These are phyloP conservation scores for Drosophila auraria DNA, from an alignment of 1,140 invertebrate genomes.

Conservation along the genomic window DNA sequence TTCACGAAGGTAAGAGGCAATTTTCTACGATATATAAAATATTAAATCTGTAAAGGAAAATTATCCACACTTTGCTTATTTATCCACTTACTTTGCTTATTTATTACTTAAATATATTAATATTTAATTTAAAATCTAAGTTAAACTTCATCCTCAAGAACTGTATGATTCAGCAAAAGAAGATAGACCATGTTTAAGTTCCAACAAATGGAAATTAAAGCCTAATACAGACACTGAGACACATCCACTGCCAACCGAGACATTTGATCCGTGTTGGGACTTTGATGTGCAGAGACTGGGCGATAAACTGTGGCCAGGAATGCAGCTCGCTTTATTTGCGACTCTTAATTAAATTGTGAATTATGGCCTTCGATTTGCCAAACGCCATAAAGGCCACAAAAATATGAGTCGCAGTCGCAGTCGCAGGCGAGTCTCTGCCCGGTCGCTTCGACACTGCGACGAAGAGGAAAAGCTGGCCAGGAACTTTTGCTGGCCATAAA, in stretches of 20 bases:
- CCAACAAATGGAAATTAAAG: not conserved
- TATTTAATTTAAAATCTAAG: too few species aligned
- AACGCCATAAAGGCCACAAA: conserved; percentile 77
- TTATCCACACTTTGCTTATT: too few species aligned
- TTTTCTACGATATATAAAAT: too few species aligned
- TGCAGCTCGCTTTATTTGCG: conserved; percentile 65
- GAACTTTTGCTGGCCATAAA: conserved; percentile 64
- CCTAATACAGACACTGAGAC: conserved; percentile 9
- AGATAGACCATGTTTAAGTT: not conserved
- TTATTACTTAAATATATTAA: too few species aligned
- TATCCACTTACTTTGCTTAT: too few species aligned
- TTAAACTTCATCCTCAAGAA: too few species aligned
- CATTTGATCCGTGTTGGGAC: conserved; percentile 33
- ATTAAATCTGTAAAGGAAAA: too few species aligned
- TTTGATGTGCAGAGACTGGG: conserved; percentile 22
- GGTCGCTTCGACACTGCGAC: conserved; percentile 1
- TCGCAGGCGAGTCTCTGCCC: not conserved
- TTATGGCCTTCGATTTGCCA: conserved; percentile 80
- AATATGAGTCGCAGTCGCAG: conserved; percentile 61
- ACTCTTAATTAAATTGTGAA: conserved; percentile 84
- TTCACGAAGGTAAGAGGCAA: too few species aligned
- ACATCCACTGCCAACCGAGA: not conserved
- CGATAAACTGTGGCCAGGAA: conserved; percentile 50
- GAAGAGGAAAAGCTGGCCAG: conserved; percentile 40
- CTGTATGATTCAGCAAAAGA: not conserved